Percentiles rank a stretch among this genome's conserved stretches.
These are phyloP conservation scores for Sula dactylatra DNA, from an alignment of 2,113 vertebrate genomes.

Conservation along the genomic window DNA sequence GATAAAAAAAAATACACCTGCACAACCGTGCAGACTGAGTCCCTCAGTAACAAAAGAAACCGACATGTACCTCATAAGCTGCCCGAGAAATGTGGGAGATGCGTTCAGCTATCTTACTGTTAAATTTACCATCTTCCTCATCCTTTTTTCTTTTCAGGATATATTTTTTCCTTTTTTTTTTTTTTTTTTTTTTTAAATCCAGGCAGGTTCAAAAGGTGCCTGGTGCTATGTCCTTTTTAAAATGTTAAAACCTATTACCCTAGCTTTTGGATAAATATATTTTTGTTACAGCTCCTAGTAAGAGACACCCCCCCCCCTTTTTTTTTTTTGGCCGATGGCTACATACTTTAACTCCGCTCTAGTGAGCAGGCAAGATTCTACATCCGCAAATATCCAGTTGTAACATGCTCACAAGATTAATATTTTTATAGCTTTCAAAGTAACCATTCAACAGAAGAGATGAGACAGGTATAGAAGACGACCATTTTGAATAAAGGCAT, in stretches of 20 bases:
- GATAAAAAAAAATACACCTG: background rate
- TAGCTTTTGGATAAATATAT: background rate
- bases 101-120: background rate
- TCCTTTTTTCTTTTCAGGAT: background rate
- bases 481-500: background rate
- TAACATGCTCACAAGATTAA: background rate
- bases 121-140: background rate
- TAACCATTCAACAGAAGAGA: background rate
- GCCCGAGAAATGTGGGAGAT: background rate
- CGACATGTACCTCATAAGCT: accelerated
- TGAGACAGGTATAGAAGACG: background rate
- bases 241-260: background rate
- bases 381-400: slow-evolving; percentile 9
- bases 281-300: background rate
- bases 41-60: background rate
- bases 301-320: background rate
- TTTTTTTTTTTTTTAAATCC: background rate
- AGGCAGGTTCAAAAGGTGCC: background rate
- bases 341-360: slow-evolving; percentile 1
- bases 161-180: accelerated
- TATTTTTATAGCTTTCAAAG: background rate
- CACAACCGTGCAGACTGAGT: background rate
- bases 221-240: background rate
- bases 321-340: background rate
- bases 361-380: slow-evolving; percentile 1